Evolutionary conservation across 2,113 vertebrate genomes (phyloP).

Genomic region (Syrmaticus mikado): DNA sequence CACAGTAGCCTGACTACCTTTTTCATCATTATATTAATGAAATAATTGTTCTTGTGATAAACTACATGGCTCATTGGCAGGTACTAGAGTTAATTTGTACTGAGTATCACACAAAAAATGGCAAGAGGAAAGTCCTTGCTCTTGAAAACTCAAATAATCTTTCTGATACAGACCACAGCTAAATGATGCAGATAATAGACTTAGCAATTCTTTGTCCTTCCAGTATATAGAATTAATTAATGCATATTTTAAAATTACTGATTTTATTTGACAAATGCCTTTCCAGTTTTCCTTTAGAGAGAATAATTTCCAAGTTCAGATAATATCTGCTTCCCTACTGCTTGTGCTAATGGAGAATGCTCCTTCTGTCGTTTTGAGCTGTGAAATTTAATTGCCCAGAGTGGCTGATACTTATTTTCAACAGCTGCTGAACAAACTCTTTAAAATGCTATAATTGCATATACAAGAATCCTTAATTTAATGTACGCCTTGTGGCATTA

Average conservation of each 20-base stretch:
- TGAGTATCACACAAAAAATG: background rate
- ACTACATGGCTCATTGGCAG: accelerated
- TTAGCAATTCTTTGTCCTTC: background rate
- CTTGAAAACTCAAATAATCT: background rate
- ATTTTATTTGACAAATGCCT: background rate
- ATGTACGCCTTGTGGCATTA: background rate
- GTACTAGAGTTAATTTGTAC: background rate
- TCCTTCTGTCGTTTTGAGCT: background rate
- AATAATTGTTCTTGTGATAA: background rate
- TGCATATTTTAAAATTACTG: background rate
- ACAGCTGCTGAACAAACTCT: conserved; percentile 62
- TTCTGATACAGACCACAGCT: background rate
- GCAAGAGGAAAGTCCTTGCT: background rate
- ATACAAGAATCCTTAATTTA: conserved; percentile 43
- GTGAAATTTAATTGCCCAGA: conserved; percentile 59
- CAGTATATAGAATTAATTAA: background rate
- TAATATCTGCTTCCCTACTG: conserved; percentile 12
- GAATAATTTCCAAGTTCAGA: conserved; percentile 39
- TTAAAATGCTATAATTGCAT: conserved; percentile 44
- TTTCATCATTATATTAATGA: background rate
- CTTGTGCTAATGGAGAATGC: conserved; percentile 29
- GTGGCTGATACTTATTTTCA: conserved; percentile 54
- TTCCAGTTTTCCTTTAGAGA: conserved; percentile 10
- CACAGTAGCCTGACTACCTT: background rate
- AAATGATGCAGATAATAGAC: background rate